Evolutionary conservation across 2,888 invertebrate species (phyloP).

Genomic region (Leucophora obtusa): DNA sequence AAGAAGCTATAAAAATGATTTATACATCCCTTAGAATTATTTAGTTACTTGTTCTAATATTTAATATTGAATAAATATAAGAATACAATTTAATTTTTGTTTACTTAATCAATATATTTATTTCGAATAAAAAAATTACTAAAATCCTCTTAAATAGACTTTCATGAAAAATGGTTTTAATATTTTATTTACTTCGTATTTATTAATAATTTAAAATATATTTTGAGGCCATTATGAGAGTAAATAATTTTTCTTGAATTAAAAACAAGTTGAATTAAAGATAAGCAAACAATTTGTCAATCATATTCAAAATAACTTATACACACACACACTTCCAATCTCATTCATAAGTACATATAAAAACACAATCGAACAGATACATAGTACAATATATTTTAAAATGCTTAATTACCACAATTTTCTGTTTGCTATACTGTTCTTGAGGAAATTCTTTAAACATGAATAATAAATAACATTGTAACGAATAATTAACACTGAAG

Average conservation of each 20-base stretch:
- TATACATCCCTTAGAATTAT: no score
- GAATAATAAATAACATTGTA: constrained; percentile 31
- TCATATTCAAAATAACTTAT: not conserved
- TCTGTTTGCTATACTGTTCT: not conserved
- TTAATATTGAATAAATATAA: no score
- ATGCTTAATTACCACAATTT: constrained; percentile 27
- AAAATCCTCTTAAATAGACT: no score
- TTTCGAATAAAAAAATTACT: no score
- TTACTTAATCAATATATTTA: no score
- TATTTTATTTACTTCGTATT: not conserved
- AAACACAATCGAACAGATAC: no score
- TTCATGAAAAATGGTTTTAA: not conserved
- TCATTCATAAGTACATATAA: no score
- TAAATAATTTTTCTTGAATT: not conserved
- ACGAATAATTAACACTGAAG: constrained; percentile 44
- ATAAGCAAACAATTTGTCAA: constrained; percentile 10
- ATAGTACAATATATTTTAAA: not conserved
- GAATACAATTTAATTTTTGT: no score
- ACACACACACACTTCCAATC: not conserved
- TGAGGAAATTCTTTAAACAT: constrained; percentile 8
- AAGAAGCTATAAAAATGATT: no score
- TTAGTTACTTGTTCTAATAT: no score
- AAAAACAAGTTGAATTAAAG: constrained; percentile 26
- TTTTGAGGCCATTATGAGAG: no score
- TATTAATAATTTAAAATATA: not conserved